Evolutionary conservation across 2,797 vertebrate genomes (phyloP), one percentile per base, ranked within the genome.

Genomic region (Leucoraja ocellata): DNA sequence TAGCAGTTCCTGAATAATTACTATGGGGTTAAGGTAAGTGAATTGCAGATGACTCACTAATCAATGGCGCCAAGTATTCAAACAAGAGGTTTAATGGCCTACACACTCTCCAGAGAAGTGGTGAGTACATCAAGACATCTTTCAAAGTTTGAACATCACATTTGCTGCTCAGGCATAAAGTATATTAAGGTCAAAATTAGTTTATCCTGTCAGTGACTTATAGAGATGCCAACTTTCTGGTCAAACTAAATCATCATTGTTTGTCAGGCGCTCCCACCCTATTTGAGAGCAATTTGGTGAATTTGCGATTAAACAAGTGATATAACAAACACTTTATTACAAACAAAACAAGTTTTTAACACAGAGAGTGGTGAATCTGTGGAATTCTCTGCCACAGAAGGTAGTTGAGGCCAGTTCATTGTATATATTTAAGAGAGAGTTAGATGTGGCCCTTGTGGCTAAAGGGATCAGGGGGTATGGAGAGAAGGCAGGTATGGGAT

Each of bases 1-100:
- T 92, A 92, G 73, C 90, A 74, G 74, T 92, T 76, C 90, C 39
- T 92, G 90, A 92, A 76, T 92, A 76, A 92, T 92, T 92, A 76
- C 71, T 58, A 16, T 58, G 71, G 28, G 90, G 71, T 71, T 92
- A 71, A 92, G 21, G 23, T 92, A 76, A 76, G 90, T 92, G 90
- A 76, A 76, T 92, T 74, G 90, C 71, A 92, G 65, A 92, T 76
- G 46, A 92, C 90, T 76, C 39, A 76, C 71, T 92, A 92, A 92
- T 92, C 68, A 71, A 92, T 92, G 90, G 39, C 25, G 76, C 90
- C 90, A 76, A 92, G 76, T 76, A 76, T 92, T 92, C 73, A 76
- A 91, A 74, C 90, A 36, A 71, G 71, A 74, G 71, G 65, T 91
- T 91, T 91, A 91, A 74, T 91, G 90, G 90, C 46, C 32, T 73